Conservation (phyloP, 1,140 invertebrate genomes). For the Bombyx mandarina region DNA sequence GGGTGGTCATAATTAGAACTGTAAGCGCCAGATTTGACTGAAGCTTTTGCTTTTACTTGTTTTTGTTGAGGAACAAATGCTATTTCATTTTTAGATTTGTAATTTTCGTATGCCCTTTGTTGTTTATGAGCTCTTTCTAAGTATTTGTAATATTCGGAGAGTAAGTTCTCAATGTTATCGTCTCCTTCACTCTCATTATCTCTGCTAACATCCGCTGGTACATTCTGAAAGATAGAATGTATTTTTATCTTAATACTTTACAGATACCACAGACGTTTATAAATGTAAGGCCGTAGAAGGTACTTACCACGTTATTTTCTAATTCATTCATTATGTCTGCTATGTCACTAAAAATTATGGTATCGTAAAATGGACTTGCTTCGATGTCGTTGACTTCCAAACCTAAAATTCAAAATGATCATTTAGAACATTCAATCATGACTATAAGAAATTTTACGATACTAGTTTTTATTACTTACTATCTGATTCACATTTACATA, state of each 20-base stretch:
- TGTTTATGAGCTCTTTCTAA: constrained; percentile 56
- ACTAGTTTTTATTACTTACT: constrained; percentile 30
- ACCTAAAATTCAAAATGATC: constrained; percentile 16
- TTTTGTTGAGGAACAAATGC: constrained; percentile 40
- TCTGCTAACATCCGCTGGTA: constrained; percentile 19
- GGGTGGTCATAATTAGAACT: too few species aligned
- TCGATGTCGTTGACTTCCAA: constrained; percentile 26
- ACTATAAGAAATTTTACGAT: constrained; percentile 13
- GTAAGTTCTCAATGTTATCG: constrained; percentile 46
- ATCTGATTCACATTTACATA: constrained; percentile 19
- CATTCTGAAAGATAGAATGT: constrained; percentile 28
- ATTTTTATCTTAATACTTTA: background rate
- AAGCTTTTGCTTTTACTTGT: constrained; percentile 32
- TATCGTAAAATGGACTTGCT: constrained; percentile 41
- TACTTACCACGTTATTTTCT: constrained; percentile 45
- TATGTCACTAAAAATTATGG: constrained; percentile 52
- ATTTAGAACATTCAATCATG: constrained; percentile 16
- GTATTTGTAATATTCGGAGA: constrained; percentile 52
- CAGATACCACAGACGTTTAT: background rate
- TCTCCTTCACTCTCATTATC: constrained; percentile 44
- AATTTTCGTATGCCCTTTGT: constrained; percentile 37
- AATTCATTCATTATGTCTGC: constrained; percentile 54
- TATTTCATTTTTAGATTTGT: constrained; percentile 52
- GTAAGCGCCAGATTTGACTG: too few species aligned
- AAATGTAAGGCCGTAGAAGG: background rate